Conservation (phyloP, 2,113 vertebrate genomes). For the Nycticebus coucang region DNA sequence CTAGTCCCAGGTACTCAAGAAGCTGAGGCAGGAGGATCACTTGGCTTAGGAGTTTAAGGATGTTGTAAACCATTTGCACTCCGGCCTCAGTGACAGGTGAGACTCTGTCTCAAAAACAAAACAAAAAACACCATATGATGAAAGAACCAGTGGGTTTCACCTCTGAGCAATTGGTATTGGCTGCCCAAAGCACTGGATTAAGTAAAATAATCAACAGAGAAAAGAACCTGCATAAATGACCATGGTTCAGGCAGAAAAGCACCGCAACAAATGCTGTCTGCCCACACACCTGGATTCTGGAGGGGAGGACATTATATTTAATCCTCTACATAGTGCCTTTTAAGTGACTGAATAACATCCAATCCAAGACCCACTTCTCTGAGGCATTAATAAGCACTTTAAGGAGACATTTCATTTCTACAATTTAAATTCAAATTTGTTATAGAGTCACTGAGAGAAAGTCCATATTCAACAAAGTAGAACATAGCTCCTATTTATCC, state of each 20-base stretch:
- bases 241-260: neutral
- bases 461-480: constrained; percentile 14
- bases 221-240: neutral
- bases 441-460: neutral
- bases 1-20: too few relatives aligned
- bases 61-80: too few relatives aligned
- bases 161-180: neutral
- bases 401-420: neutral
- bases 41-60: too few relatives aligned
- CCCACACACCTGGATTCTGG: neutral
- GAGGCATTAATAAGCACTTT: neutral
- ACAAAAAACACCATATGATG: neutral
- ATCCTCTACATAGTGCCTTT: neutral
- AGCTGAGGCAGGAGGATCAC: too few relatives aligned
- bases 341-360: neutral
- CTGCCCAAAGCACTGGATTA: neutral
- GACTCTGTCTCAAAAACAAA: too few relatives aligned
- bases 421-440: constrained; percentile 16
- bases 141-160: neutral
- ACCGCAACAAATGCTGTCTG: neutral
- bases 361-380: neutral
- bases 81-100: too few relatives aligned
- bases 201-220: neutral
- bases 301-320: neutral
- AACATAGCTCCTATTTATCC: neutral